Conservation (phyloP, 1,140 invertebrate genomes). For the Gyrodactylus salaris region DNA sequence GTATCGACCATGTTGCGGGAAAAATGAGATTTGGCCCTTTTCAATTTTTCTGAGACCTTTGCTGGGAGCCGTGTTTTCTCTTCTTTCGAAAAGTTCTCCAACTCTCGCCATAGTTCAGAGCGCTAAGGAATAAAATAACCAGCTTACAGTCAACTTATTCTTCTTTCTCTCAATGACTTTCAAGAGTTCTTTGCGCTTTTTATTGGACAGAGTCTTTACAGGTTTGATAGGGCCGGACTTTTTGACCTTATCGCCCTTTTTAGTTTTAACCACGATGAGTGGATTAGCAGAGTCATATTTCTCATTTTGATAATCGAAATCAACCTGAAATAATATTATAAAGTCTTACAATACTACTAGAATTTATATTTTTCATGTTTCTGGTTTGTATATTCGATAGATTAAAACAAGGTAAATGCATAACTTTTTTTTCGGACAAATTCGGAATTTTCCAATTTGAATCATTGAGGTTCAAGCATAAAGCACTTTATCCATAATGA, state of each 20-base stretch:
- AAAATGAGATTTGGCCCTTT: neutral
- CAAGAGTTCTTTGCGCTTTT: neutral
- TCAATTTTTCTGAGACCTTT: neutral
- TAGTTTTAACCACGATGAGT: neutral
- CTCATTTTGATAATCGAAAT: neutral
- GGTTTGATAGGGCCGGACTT: neutral
- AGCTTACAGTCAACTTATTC: neutral
- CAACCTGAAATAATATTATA: neutral
- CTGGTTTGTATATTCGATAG: neutral
- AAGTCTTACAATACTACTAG: neutral
- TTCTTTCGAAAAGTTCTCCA: neutral
- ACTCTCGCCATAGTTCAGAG: neutral
- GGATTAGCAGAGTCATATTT: neutral
- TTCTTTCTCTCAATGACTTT: neutral
- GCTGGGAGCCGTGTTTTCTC: neutral
- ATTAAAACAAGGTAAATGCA: neutral
- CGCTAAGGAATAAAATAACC: neutral
- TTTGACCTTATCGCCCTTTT: neutral
- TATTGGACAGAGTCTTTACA: neutral
- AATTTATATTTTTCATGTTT: neutral
- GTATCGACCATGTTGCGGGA: neutral
- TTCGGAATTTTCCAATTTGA: too few species aligned
- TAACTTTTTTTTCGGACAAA: too few species aligned
- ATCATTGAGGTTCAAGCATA: neutral
- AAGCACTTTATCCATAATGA: neutral